Conservation (phyloP, 2,888 invertebrate genomes). For the Cerceris rybyensis region DNA sequence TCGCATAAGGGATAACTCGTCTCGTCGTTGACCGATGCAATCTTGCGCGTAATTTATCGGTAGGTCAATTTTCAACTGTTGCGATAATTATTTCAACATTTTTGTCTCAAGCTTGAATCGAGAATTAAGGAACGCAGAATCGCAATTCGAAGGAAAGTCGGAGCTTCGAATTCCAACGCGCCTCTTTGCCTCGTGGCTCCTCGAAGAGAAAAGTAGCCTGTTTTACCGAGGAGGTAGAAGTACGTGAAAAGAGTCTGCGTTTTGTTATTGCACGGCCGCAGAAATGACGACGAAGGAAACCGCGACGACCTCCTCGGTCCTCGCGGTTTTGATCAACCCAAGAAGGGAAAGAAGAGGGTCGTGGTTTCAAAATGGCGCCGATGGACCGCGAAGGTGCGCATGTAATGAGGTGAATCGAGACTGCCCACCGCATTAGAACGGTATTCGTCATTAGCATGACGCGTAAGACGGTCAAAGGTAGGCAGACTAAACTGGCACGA, state of each 20-base stretch:
- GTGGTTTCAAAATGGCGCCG: conserved; percentile 54
- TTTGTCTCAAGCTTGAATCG: background rate
- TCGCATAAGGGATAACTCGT: background rate
- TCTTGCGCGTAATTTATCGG: too few species aligned
- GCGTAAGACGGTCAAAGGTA: conserved; percentile 49
- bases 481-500: conserved; percentile 36
- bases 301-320: conserved; percentile 27
- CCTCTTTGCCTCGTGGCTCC: background rate
- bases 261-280: conserved; percentile 46
- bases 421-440: conserved; percentile 56
- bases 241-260: conserved; percentile 17
- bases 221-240: background rate
- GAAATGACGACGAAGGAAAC: conserved; percentile 48
- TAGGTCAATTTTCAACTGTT: too few species aligned
- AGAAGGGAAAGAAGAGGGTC: conserved; percentile 39
- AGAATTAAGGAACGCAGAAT: background rate
- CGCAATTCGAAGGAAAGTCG: too few species aligned
- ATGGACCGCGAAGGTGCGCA: conserved; percentile 41
- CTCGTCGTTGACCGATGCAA: too few species aligned
- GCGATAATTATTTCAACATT: too few species aligned
- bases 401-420: conserved; percentile 62
- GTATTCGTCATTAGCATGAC: conserved; percentile 61
- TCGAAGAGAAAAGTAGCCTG: conserved; percentile 7
- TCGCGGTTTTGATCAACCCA: conserved; percentile 38
- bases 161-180: background rate